These are phyloP conservation scores for Gallinago solitaria DNA, from an alignment of 2,797 vertebrate genomes.

Conservation along the genomic window DNA sequence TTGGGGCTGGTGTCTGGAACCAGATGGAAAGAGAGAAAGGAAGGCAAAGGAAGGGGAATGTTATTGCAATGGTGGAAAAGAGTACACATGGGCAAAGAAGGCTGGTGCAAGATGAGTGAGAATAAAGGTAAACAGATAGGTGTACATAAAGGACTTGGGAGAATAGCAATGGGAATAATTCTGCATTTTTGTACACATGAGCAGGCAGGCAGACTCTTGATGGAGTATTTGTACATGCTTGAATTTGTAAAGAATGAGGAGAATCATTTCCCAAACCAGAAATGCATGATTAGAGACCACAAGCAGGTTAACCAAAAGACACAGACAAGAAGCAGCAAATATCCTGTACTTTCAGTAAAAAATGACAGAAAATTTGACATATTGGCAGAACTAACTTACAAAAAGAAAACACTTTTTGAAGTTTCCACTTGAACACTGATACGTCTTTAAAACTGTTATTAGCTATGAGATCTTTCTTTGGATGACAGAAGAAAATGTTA, in stretches of 20 bases:
- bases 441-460: background rate
- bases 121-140: background rate
- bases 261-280: background rate
- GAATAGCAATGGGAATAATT: background rate
- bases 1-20: background rate
- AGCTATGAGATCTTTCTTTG: constrained; percentile 6
- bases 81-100: background rate
- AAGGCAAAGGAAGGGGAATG: background rate
- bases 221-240: background rate
- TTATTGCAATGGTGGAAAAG: background rate
- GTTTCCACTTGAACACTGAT: background rate
- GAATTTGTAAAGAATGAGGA: background rate
- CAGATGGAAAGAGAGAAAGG: background rate
- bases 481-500: background rate
- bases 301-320: background rate
- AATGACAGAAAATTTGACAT: background rate
- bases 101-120: background rate
- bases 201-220: background rate
- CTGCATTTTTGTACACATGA: background rate
- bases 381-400: background rate
- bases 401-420: background rate
- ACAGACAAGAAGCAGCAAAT: background rate
- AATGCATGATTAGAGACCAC: background rate
- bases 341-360: background rate
- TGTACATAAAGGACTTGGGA: background rate